These are phyloP conservation scores for Dasyprocta punctata DNA, from an alignment of 2,113 vertebrate species.

Conservation along the genomic window DNA sequence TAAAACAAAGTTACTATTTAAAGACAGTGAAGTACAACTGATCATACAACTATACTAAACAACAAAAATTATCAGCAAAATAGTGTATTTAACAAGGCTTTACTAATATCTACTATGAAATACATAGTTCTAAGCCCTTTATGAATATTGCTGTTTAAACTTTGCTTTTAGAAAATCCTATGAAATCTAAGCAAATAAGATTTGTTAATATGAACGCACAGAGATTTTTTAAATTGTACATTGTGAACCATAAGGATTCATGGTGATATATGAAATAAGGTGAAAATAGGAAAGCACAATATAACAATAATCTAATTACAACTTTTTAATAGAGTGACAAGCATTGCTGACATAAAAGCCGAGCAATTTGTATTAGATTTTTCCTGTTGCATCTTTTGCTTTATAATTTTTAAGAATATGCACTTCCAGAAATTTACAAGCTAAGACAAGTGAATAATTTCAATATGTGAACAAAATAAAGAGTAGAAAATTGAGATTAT, in stretches of 20 bases:
- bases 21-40: background rate
- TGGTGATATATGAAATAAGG: background rate
- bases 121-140: background rate
- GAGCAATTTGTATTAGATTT: background rate
- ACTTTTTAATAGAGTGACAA: background rate
- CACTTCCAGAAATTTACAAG: background rate
- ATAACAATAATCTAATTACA: background rate
- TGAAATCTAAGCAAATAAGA: background rate
- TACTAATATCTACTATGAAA: background rate
- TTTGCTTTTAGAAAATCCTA: slow-evolving; percentile 23
- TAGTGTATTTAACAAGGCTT: slow-evolving; percentile 21
- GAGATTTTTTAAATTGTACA: background rate
- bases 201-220: background rate
- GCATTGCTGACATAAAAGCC: background rate
- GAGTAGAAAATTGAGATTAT: slow-evolving; percentile 2
- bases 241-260: background rate
- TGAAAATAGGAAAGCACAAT: slow-evolving; percentile 10
- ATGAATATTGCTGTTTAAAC: background rate
- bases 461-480: slow-evolving; percentile 9
- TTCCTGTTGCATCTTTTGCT: background rate
- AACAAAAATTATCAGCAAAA: slow-evolving; percentile 15
- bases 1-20: slow-evolving; percentile 31
- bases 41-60: slow-evolving; percentile 29
- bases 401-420: slow-evolving; percentile 2
- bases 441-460: slow-evolving; percentile 8